Evolutionary conservation across 64 coral and sea anemone genomes (phyloP).

Genomic region (Pachyseris speciosa): DNA sequence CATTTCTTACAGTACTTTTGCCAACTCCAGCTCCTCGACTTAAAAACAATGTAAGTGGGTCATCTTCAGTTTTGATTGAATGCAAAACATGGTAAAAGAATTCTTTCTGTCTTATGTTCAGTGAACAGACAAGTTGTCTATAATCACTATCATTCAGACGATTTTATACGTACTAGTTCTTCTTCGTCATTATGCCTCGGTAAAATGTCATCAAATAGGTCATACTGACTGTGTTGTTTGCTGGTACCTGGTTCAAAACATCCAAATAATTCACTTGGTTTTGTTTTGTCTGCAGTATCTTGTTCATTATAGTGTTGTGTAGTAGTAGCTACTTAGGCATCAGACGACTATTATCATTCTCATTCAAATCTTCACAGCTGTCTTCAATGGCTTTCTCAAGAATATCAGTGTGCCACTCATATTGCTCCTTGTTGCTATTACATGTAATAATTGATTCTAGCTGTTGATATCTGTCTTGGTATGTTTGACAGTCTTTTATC

Average conservation of each 20-base stretch:
- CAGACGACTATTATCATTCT: too few relatives aligned
- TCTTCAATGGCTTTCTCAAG: too few relatives aligned
- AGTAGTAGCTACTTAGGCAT: conserved; percentile 31
- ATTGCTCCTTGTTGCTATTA: too few relatives aligned
- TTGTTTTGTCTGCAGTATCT: conserved; percentile 4
- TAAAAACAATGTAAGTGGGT: conserved; percentile 22
- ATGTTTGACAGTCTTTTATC: too few relatives aligned
- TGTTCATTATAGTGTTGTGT: conserved; percentile 55
- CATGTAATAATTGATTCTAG: too few relatives aligned
- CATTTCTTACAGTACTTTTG: conserved; percentile 18
- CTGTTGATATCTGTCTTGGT: too few relatives aligned
- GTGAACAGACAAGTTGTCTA: conserved; percentile 12
- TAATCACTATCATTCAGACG: background rate
- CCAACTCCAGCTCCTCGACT: conserved; percentile 30
- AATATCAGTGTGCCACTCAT: too few relatives aligned
- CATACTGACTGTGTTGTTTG: conserved; percentile 24
- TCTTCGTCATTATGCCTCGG: conserved; percentile 5
- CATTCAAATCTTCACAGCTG: too few relatives aligned
- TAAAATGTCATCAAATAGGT: conserved; percentile 22
- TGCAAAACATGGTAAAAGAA: too few relatives aligned
- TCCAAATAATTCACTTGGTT: conserved; percentile 45
- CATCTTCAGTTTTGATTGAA: conserved; percentile 29
- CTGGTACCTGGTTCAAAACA: conserved; percentile 41
- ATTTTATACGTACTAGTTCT: background rate
- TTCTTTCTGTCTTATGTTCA: conserved; percentile 17